Evolutionary conservation across 2,888 invertebrate genomes (phyloP).

Genomic region (Caenorhabditis angaria): DNA sequence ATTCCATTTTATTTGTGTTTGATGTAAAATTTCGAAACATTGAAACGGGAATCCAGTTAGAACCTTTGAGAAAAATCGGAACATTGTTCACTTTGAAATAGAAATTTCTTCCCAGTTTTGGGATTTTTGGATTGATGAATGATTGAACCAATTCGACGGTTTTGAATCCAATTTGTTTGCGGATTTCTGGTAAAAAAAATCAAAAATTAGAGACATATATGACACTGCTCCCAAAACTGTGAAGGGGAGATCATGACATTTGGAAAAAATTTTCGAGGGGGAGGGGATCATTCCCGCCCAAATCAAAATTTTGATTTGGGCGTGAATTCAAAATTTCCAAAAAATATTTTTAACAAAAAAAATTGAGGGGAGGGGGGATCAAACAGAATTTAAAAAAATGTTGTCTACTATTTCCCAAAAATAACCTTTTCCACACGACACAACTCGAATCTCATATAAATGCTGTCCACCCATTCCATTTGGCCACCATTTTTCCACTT

Average conservation of each 20-base stretch:
- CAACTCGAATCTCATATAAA: slow-evolving; percentile 77
- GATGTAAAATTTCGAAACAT: slow-evolving; percentile 52
- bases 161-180: slow-evolving; percentile 82
- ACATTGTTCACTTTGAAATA: slow-evolving; percentile 86
- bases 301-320: too few relatives aligned
- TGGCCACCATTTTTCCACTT: slow-evolving; percentile 87
- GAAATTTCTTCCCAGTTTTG: slow-evolving; percentile 78
- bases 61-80: slow-evolving; percentile 86
- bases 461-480: slow-evolving; percentile 86
- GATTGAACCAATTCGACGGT: slow-evolving; percentile 81
- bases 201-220: too few relatives aligned
- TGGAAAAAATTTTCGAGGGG: too few relatives aligned
- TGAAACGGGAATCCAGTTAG: slow-evolving; percentile 68
- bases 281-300: too few relatives aligned
- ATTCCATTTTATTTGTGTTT: slow-evolving; percentile 39
- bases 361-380: too few relatives aligned
- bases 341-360: neutral
- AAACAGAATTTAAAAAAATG: neutral
- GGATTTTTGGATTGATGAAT: slow-evolving; percentile 41
- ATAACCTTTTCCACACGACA: slow-evolving; percentile 22
- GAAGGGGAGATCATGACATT: too few relatives aligned
- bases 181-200: too few relatives aligned
- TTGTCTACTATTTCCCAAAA: neutral
- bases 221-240: too few relatives aligned
- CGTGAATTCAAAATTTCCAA: too few relatives aligned